Conservation (phyloP, 2,888 invertebrate genomes). For the Corbicula japonica region DNA sequence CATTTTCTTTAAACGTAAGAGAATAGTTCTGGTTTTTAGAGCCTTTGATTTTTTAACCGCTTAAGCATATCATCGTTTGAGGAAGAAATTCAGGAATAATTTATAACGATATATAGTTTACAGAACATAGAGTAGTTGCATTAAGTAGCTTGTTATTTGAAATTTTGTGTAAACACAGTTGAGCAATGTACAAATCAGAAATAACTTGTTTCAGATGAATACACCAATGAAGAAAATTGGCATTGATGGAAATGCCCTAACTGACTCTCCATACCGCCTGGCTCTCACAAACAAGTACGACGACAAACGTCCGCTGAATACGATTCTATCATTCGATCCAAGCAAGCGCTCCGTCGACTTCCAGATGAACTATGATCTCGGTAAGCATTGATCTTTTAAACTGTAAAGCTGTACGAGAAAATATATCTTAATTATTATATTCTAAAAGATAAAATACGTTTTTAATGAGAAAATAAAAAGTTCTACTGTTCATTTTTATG, state of each 20-base stretch:
- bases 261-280: conserved; percentile 62
- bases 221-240: conserved; percentile 73
- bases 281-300: conserved; percentile 64
- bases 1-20: conserved; percentile 71
- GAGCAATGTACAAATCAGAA: not conserved
- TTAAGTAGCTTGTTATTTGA: not conserved
- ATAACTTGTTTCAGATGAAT: conserved; percentile 52
- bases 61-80: not conserved
- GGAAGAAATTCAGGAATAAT: not conserved
- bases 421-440: not conserved
- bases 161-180: not conserved
- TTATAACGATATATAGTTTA: not conserved
- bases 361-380: conserved; percentile 68
- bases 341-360: conserved; percentile 49
- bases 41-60: not conserved
- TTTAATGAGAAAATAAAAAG: not conserved
- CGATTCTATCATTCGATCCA: conserved; percentile 60
- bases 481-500: not conserved
- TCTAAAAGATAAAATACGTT: not conserved
- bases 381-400: conserved; percentile 33
- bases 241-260: conserved; percentile 63
- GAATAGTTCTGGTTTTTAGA: not conserved
- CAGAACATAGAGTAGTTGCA: not conserved
- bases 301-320: conserved; percentile 60
- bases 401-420: not conserved